Conservation (phyloP, 2,797 vertebrate species). For the Sciurus vulgaris region DNA sequence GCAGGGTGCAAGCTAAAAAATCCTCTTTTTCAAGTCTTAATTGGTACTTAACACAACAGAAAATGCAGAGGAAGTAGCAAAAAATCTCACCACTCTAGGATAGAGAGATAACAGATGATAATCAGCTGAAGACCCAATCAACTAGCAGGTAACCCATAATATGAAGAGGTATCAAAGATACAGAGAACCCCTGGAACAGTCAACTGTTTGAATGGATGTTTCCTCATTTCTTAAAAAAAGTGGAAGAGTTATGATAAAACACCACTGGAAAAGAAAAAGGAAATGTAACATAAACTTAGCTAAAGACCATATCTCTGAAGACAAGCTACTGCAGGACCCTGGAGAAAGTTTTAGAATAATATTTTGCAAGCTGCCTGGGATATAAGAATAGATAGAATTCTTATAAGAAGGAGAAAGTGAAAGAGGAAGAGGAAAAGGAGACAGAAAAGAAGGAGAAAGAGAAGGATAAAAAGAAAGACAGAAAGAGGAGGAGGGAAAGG, state of each 20-base stretch:
- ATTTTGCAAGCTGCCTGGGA: background rate
- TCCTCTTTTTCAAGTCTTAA: background rate
- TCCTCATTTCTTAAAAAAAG: background rate
- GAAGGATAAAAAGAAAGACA: too few relatives aligned
- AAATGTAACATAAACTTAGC: background rate
- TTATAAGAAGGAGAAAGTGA: background rate
- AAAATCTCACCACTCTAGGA: background rate
- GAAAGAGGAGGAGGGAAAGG: background rate
- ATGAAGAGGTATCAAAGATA: background rate
- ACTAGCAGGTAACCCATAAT: background rate
- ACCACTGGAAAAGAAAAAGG: background rate
- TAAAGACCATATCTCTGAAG: background rate
- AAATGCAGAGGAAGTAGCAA: background rate
- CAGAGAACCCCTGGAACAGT: background rate
- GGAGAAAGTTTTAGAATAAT: background rate
- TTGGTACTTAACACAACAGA: background rate
- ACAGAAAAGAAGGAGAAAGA: too few relatives aligned
- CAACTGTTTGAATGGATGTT: background rate
- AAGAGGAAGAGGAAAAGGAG: background rate
- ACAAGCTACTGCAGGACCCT: background rate
- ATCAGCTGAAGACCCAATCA: background rate
- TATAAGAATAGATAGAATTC: background rate
- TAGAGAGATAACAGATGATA: background rate
- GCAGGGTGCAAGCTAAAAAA: background rate
- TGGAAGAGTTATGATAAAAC: background rate